These are phyloP conservation scores for Hylaeus anthracinus DNA, from an alignment of 1,140 invertebrate genomes.

Conservation along the genomic window DNA sequence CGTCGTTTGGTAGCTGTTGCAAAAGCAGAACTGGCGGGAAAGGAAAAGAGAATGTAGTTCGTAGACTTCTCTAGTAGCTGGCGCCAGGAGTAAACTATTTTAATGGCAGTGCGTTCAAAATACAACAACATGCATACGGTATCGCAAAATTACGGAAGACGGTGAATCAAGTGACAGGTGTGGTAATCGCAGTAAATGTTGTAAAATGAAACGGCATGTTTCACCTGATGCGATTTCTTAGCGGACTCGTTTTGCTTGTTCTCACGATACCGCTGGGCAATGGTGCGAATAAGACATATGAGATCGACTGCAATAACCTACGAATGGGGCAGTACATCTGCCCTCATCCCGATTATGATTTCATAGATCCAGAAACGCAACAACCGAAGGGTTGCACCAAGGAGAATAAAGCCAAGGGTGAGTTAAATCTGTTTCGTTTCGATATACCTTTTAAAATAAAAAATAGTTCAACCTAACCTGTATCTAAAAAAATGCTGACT, in stretches of 20 bases:
- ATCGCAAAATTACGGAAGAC: neutral
- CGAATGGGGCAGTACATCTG: conserved; percentile 93
- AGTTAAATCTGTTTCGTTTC: neutral
- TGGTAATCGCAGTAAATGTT: conserved; percentile 38
- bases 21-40: neutral
- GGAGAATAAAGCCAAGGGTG: conserved; percentile 90
- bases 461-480: conserved; percentile 20
- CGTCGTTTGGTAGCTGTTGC: neutral
- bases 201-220: conserved; percentile 66
- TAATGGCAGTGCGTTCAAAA: conserved; percentile 46
- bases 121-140: conserved; percentile 44
- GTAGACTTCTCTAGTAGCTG: neutral
- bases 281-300: conserved; percentile 63
- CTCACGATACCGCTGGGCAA: conserved; percentile 47
- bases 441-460: neutral
- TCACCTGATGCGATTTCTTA: conserved; percentile 53
- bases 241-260: conserved; percentile 43
- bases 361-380: conserved; percentile 95
- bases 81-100: conserved; percentile 1
- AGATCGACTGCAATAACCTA: conserved; percentile 86
- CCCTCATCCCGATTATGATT: conserved; percentile 88
- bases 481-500: neutral
- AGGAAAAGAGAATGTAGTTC: conserved; percentile 10
- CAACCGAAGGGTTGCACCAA: conserved; percentile 91
- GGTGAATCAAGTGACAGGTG: conserved; percentile 28